Percentiles rank a stretch among this genome's conserved stretches.
Conservation (phyloP, 2,797 vertebrate genomes). For the Vireo griseus region DNA sequence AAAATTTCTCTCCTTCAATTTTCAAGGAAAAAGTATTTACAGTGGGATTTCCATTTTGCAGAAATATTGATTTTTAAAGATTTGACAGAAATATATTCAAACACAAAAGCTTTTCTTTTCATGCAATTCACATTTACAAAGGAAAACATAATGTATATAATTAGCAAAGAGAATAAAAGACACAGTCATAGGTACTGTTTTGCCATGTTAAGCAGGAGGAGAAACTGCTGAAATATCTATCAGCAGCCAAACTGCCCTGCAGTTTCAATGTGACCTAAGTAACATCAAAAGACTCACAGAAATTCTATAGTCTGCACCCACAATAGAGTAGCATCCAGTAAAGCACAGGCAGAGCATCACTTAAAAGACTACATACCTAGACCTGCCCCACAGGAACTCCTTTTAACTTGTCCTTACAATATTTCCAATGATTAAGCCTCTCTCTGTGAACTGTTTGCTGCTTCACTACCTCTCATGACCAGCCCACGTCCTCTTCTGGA, state of each 20-base stretch:
- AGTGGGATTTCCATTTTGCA: neutral
- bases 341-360: neutral
- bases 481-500: neutral
- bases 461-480: neutral
- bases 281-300: neutral
- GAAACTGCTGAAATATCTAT: neutral
- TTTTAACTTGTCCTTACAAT: neutral
- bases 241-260: neutral
- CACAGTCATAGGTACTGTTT: neutral
- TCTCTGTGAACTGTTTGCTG: neutral
- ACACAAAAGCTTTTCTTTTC: neutral
- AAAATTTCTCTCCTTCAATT: neutral
- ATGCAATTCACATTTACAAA: neutral
- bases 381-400: neutral
- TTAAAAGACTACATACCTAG: neutral
- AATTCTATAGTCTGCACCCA: neutral
- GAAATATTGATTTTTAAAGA: neutral
- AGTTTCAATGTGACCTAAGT: neutral
- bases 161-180: neutral
- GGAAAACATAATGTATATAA: accelerated
- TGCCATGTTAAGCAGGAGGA: neutral
- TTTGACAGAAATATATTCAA: neutral
- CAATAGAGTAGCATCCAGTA: neutral
- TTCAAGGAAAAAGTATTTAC: neutral
- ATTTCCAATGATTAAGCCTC: neutral